Conservation (phyloP, 2,113 vertebrate species). For the Rutilus rutilus region DNA sequence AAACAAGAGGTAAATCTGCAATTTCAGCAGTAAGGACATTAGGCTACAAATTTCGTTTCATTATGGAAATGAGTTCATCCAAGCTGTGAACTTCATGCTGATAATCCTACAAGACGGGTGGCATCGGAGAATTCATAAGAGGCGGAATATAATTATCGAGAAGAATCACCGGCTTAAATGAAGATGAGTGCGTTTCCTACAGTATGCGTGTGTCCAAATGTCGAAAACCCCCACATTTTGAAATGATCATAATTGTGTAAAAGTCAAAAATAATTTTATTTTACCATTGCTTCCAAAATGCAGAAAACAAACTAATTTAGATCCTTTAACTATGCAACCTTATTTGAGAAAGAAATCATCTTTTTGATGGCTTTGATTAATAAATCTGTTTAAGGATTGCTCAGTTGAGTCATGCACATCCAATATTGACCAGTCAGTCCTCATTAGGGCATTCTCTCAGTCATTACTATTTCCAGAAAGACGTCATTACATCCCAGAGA, state of each 20-base stretch:
- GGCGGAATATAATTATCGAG: slow-evolving; percentile 67
- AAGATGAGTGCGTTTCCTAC: slow-evolving; percentile 57
- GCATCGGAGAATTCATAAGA: slow-evolving; percentile 69
- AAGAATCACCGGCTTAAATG: slow-evolving; percentile 56
- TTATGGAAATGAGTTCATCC: slow-evolving; percentile 78
- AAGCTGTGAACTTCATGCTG: slow-evolving; percentile 74
- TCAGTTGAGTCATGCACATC: slow-evolving; percentile 26
- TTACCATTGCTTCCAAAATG: slow-evolving; percentile 23
- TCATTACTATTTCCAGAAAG: slow-evolving; percentile 38
- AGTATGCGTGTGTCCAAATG: slow-evolving; percentile 60
- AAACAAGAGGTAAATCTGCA: slow-evolving; percentile 70
- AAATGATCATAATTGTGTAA: slow-evolving; percentile 28
- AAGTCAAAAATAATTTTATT: slow-evolving; percentile 34
- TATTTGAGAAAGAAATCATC: slow-evolving; percentile 3
- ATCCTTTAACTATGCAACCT: slow-evolving; percentile 25
- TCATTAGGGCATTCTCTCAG: slow-evolving; percentile 21
- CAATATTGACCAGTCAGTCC: slow-evolving; percentile 43
- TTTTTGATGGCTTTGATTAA: slow-evolving; percentile 35
- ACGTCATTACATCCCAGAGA: slow-evolving; percentile 20
- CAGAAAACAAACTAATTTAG: slow-evolving; percentile 23
- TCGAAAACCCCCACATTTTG: not conserved
- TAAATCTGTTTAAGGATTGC: slow-evolving; percentile 35
- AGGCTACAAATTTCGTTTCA: slow-evolving; percentile 69
- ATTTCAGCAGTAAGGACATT: slow-evolving; percentile 66
- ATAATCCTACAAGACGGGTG: slow-evolving; percentile 75